Percentiles rank a stretch among this genome's conserved stretches.
phyloP scores from a whole-genome alignment of 2,113 vertebrate species.

The Prinia subflava region DNA sequence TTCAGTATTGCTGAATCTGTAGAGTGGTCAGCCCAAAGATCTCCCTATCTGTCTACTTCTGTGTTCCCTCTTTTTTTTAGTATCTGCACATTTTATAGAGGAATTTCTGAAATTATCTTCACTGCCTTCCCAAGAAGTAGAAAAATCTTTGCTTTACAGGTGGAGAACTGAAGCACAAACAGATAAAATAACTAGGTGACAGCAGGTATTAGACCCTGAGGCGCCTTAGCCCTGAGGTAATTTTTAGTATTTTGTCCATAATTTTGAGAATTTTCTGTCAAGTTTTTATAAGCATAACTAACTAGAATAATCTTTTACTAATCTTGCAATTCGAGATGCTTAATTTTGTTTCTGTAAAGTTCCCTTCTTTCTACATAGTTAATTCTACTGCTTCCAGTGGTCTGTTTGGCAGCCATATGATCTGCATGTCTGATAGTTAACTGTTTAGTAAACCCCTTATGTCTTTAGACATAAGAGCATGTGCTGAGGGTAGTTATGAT shows the following conservation, averaged over 20 bases:
- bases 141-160: neutral
- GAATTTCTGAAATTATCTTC: neutral
- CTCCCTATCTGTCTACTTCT: neutral
- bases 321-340: neutral
- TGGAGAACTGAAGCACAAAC: neutral
- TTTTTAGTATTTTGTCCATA: neutral
- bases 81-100: neutral
- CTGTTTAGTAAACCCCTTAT: neutral
- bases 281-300: neutral
- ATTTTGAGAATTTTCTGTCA: neutral
- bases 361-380: neutral
- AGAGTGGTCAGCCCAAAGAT: neutral
- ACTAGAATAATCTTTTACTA: neutral
- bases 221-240: neutral
- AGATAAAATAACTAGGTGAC: neutral
- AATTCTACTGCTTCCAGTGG: neutral
- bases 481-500: neutral
- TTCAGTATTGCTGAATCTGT: neutral
- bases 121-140: neutral
- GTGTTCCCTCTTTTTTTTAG: neutral
- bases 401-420: neutral
- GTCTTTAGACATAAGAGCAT: neutral
- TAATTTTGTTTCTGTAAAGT: neutral
- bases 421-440: neutral
- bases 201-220: neutral